phyloP scores from a whole-genome alignment of 2,797 vertebrate species.

The Sebastes itinus region DNA sequence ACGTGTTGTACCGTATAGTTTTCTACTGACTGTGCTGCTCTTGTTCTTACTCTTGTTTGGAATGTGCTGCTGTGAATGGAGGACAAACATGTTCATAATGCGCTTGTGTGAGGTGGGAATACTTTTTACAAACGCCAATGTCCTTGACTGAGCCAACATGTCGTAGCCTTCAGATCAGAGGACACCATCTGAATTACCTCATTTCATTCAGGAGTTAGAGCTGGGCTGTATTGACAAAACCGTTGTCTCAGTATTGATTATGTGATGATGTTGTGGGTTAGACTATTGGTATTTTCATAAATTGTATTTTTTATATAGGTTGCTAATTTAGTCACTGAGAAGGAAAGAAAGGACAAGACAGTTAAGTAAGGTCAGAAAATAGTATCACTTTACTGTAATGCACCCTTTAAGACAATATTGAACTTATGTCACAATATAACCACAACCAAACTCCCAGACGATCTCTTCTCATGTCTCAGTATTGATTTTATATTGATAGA shows the following conservation, averaged over 20 bases:
- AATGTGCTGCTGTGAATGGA: conserved; percentile 28
- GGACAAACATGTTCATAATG: neutral
- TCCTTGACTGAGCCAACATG: neutral
- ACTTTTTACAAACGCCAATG: neutral
- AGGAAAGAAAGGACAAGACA: neutral
- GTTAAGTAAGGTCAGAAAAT: neutral
- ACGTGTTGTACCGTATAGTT: neutral
- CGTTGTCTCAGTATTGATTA: neutral
- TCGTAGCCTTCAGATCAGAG: neutral
- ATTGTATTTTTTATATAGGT: neutral
- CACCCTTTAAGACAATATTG: neutral
- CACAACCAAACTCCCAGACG: neutral
- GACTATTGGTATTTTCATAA: neutral
- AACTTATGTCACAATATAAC: neutral
- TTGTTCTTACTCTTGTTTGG: conserved; percentile 23
- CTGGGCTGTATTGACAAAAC: neutral
- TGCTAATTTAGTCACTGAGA: neutral
- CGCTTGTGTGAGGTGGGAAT: neutral
- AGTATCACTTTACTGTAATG: neutral
- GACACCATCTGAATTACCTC: neutral
- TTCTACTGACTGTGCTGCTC: conserved; percentile 13
- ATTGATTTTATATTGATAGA: conserved; percentile 16
- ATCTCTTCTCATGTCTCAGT: neutral
- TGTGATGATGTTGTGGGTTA: conserved; percentile 6
- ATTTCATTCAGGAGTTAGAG: neutral